Percentiles rank a stretch among this genome's conserved stretches.
Conservation (phyloP, 2,113 vertebrate genomes). For the Syngnathoides biaculeatus region DNA sequence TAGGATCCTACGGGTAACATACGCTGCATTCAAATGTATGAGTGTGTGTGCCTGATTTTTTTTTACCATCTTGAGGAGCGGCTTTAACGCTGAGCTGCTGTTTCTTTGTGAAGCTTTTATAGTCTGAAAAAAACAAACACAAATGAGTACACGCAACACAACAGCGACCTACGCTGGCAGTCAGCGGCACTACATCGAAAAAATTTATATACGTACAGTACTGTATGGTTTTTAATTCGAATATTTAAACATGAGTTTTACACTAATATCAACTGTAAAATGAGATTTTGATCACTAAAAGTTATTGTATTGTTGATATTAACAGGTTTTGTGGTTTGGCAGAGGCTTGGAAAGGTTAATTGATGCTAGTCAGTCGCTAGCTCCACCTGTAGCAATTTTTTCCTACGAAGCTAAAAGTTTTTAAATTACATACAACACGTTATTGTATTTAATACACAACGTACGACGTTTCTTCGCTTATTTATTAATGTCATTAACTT, state of each 20-base stretch:
- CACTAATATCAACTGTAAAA: background rate
- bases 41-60: background rate
- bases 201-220: too few relatives aligned
- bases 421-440: too few relatives aligned
- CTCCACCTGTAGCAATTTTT: constrained; percentile 14
- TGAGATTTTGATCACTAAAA: background rate
- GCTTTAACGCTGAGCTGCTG: background rate
- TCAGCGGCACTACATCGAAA: background rate
- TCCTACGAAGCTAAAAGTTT: constrained; percentile 5
- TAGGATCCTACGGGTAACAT: background rate
- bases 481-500: background rate
- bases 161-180: constrained; percentile 52
- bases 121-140: constrained; percentile 15
- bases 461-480: background rate
- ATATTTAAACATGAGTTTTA: background rate
- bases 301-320: background rate
- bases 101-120: constrained; percentile 9
- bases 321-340: background rate
- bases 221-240: too few relatives aligned
- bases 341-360: constrained; percentile 9
- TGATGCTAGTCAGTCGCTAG: constrained; percentile 24
- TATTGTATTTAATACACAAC: background rate
- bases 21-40: background rate
- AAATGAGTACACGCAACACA: background rate
- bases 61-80: constrained; percentile 1